Evolutionary conservation across 2,113 vertebrate species (phyloP).

Genomic region (Etheostoma spectabile): DNA sequence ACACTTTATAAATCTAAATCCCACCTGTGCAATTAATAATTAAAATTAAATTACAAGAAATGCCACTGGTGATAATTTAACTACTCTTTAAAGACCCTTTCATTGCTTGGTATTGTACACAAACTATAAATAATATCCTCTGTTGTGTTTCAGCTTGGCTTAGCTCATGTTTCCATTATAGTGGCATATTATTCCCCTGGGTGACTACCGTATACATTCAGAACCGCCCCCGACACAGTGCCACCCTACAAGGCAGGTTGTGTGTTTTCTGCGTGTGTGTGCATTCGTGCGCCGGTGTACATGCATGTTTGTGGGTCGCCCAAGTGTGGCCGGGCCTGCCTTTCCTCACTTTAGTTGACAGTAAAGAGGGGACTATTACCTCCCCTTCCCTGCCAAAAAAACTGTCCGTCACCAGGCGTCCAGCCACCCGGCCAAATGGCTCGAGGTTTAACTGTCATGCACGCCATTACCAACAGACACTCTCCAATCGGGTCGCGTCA

Average conservation of each 20-base stretch:
- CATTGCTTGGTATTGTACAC: not conserved
- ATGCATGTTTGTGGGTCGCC: slow-evolving; percentile 32
- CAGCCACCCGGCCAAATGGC: slow-evolving; percentile 43
- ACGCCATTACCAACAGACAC: slow-evolving; percentile 43
- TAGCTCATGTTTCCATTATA: not conserved
- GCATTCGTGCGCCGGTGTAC: not conserved
- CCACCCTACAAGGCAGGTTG: slow-evolving; percentile 8
- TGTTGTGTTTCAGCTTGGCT: not conserved
- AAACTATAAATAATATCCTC: not conserved
- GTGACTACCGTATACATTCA: slow-evolving; percentile 17
- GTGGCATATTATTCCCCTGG: not conserved
- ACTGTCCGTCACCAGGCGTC: slow-evolving; percentile 67
- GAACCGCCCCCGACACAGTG: slow-evolving; percentile 37
- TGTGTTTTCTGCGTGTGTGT: slow-evolving; percentile 8
- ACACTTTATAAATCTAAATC: not conserved
- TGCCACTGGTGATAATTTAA: not conserved
- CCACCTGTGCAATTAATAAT: not conserved
- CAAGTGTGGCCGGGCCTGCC: slow-evolving; percentile 55
- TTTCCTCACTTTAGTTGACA: slow-evolving; percentile 68
- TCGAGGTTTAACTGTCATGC: slow-evolving; percentile 44
- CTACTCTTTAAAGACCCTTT: not conserved
- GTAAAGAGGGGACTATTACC: slow-evolving; percentile 64
- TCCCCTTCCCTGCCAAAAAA: slow-evolving; percentile 21
- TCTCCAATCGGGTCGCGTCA: slow-evolving; percentile 42
- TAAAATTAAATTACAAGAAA: not conserved